These are phyloP conservation scores for Amniataba percoides DNA, from an alignment of 2,797 vertebrate genomes.

Conservation along the genomic window DNA sequence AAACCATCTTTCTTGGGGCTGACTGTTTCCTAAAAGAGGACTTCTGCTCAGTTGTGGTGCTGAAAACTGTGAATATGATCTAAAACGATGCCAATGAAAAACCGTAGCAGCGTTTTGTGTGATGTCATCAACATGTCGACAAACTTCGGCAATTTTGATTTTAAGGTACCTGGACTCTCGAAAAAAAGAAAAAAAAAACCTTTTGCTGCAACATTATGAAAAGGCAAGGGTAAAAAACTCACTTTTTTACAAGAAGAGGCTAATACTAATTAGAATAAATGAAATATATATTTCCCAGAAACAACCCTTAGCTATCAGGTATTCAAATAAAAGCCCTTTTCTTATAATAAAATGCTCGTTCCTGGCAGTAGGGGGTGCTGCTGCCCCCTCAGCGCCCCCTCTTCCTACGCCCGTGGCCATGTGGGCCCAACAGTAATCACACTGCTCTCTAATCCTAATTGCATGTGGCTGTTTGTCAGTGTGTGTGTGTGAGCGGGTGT, in stretches of 20 bases:
- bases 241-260: not conserved
- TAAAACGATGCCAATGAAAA: not conserved
- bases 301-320: not conserved
- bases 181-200: not conserved
- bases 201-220: not conserved
- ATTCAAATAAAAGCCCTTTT: too few relatives aligned
- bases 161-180: not conserved
- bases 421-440: slow-evolving; percentile 41
- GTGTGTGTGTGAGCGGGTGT: not conserved
- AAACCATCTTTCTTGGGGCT: not conserved
- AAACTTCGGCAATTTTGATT: not conserved
- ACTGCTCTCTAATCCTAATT: slow-evolving; percentile 60
- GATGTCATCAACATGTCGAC: not conserved
- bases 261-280: not conserved
- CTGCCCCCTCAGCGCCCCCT: not conserved
- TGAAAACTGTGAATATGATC: not conserved
- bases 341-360: not conserved
- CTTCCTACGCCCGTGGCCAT: not conserved
- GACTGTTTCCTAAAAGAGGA: not conserved
- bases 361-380: not conserved
- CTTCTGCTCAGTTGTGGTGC: not conserved
- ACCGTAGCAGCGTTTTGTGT: not conserved
- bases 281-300: not conserved
- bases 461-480: slow-evolving; percentile 29
- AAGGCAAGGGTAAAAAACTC: not conserved